Percentiles rank a stretch among this genome's conserved stretches.
Evolutionary conservation across 2,797 vertebrate species (phyloP).

Genomic region (Momotus momota): DNA sequence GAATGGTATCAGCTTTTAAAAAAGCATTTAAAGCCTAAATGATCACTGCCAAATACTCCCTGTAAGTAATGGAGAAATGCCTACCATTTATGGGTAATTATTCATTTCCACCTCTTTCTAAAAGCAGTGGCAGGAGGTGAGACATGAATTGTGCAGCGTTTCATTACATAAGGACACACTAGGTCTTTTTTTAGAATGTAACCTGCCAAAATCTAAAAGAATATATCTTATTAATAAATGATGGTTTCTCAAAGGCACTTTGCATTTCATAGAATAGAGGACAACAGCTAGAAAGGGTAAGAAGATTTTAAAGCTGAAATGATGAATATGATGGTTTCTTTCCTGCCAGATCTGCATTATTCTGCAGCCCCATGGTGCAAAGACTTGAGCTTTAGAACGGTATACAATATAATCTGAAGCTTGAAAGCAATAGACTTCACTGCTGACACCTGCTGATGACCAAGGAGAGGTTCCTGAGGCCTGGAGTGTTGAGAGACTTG

Average conservation of each 20-base stretch:
- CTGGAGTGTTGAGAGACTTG: background rate
- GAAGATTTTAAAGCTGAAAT: conserved; percentile 8
- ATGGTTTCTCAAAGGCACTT: conserved; percentile 56
- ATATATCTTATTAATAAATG: conserved; percentile 53
- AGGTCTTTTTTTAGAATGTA: conserved; percentile 32
- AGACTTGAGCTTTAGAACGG: background rate
- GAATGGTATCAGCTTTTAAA: conserved; percentile 29
- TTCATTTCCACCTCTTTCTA: conserved; percentile 25
- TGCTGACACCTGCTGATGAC: background rate
- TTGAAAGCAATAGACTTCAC: background rate
- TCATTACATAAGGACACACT: conserved; percentile 26
- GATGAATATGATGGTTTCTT: conserved; percentile 27
- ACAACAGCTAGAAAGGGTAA: background rate
- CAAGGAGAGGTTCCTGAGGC: background rate
- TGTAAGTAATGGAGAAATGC: conserved; percentile 37
- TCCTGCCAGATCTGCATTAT: background rate
- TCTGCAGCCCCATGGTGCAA: background rate
- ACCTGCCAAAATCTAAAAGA: conserved; percentile 48
- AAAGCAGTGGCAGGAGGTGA: conserved; percentile 55
- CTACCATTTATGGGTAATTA: conserved; percentile 52
- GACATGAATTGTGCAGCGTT: conserved; percentile 28
- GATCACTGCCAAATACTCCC: conserved; percentile 19
- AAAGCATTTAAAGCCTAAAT: conserved; percentile 49
- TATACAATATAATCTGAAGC: background rate
- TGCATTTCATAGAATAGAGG: conserved; percentile 27